Conservation (phyloP, 2,888 invertebrate species). For the Ellobium chinense region DNA sequence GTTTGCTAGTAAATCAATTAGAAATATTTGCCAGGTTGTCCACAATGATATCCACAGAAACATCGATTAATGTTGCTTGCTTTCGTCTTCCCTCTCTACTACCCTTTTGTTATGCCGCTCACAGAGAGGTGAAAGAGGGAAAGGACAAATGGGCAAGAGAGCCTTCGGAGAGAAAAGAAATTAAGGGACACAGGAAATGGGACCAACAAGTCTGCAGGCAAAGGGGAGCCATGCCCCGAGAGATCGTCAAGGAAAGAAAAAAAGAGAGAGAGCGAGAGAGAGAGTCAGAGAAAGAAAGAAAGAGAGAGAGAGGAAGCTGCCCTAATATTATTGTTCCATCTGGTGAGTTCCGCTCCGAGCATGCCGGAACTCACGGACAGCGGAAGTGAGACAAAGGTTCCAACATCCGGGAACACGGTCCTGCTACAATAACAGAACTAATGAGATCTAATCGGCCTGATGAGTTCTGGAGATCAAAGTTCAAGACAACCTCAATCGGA, state of each 20-base stretch:
- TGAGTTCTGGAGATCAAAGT: background rate
- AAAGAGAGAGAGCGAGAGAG: constrained; percentile 7
- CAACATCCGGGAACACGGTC: background rate
- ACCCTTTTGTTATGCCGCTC: no score
- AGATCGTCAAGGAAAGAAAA: background rate
- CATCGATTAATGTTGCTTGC: no score
- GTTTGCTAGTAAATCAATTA: no score
- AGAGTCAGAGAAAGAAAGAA: constrained; percentile 18
- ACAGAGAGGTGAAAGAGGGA: background rate
- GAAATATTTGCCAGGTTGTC: no score
- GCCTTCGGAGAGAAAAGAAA: background rate
- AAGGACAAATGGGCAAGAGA: background rate
- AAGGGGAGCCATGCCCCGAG: background rate
- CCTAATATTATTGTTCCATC: background rate
- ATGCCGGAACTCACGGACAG: background rate
- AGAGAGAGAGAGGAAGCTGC: background rate
- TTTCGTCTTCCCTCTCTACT: no score
- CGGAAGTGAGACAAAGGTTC: background rate
- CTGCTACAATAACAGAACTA: background rate
- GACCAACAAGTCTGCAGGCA: background rate
- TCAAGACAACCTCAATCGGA: background rate
- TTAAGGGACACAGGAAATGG: background rate
- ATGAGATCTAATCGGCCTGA: background rate
- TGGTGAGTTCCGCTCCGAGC: background rate
- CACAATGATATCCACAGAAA: no score